Evolutionary conservation across 2,888 invertebrate genomes (phyloP).

Genomic region (Gymnocheta viridis): DNA sequence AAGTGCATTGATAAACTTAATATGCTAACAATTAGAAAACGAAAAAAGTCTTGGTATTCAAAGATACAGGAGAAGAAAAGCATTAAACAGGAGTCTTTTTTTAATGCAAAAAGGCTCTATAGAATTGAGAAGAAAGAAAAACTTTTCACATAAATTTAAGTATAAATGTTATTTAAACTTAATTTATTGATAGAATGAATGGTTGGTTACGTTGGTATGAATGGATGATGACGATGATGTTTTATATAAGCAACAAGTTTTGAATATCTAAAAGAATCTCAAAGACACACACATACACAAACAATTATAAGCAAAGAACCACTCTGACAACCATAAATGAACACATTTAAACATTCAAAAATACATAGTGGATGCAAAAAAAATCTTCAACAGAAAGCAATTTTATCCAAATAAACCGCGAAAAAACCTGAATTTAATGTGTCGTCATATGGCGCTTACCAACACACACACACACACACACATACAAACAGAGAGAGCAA

Average conservation of each 20-base stretch:
- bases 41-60: background rate
- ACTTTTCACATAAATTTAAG: slow-evolving; percentile 65
- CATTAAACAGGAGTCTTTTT: slow-evolving; percentile 10
- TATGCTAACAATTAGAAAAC: background rate
- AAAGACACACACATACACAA: background rate
- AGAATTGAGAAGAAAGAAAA: slow-evolving; percentile 17
- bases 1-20: background rate
- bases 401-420: slow-evolving; percentile 45
- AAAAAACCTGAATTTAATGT: slow-evolving; percentile 51
- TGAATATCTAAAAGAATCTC: background rate
- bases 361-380: background rate
- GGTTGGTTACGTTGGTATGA: slow-evolving; percentile 35
- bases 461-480: background rate
- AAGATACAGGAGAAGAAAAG: background rate
- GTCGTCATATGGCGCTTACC: slow-evolving; percentile 54
- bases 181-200: slow-evolving; percentile 62
- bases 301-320: background rate
- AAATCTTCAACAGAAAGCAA: background rate
- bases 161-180: slow-evolving; percentile 63
- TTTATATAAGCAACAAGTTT: slow-evolving; percentile 64
- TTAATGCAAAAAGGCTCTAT: slow-evolving; percentile 17
- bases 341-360: background rate
- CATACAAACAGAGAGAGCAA: too few relatives aligned
- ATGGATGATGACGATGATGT: slow-evolving; percentile 52
- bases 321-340: background rate